Conservation (phyloP, 2,888 invertebrate species). For the Diachrysia chrysitis region DNA sequence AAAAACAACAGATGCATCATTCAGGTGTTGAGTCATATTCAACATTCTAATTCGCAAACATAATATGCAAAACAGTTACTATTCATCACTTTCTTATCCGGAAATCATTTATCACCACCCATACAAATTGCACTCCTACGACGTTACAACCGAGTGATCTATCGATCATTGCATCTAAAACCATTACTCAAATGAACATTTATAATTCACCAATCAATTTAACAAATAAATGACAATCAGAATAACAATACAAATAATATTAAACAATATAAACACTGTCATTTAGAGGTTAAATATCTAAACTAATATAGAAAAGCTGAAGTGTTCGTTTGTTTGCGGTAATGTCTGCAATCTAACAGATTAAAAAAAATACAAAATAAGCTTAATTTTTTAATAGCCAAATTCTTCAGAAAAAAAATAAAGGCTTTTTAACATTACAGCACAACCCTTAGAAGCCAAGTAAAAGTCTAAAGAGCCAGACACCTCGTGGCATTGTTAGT, state of each 20-base stretch:
- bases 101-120: not conserved
- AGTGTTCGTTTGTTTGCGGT: too few relatives aligned
- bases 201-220: not conserved
- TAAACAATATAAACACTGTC: not conserved
- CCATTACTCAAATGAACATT: not conserved
- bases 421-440: not conserved
- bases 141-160: not conserved
- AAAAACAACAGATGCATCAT: not conserved
- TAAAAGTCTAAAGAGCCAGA: not conserved
- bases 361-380: too few relatives aligned
- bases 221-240: not conserved
- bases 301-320: too few relatives aligned
- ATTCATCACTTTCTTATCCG: conserved; percentile 4
- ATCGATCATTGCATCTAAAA: conserved; percentile 13
- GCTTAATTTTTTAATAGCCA: too few relatives aligned
- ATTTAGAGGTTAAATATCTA: not conserved
- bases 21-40: not conserved
- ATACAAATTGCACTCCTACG: conserved; percentile 3
- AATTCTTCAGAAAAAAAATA: too few relatives aligned
- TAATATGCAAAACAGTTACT: not conserved
- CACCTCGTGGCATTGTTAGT: not conserved
- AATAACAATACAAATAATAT: not conserved
- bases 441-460: not conserved
- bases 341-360: too few relatives aligned
- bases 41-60: not conserved